Percentiles rank a stretch among this genome's conserved stretches.
Conservation (phyloP, 2,797 vertebrate species). For the Sebastes dallii region DNA sequence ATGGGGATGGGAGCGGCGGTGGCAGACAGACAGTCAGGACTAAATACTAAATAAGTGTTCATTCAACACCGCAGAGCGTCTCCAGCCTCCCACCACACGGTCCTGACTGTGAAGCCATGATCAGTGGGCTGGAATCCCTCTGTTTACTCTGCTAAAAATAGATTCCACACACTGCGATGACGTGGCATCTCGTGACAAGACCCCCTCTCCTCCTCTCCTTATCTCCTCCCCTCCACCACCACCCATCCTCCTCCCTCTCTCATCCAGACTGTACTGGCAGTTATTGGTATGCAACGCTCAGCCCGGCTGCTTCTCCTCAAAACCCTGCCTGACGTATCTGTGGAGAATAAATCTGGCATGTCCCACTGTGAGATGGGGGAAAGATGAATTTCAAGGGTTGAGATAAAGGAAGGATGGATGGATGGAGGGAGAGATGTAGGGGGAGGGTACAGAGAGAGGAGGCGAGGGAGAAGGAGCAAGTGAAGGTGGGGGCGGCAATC, state of each 20-base stretch:
- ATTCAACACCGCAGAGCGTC: slow-evolving; percentile 21
- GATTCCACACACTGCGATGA: slow-evolving; percentile 71
- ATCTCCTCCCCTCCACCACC: not conserved
- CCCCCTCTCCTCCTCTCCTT: not conserved
- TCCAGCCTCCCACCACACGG: slow-evolving; percentile 23
- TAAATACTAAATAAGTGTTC: slow-evolving; percentile 3
- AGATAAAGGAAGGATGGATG: not conserved
- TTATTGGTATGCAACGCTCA: slow-evolving; percentile 53
- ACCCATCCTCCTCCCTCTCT: not conserved
- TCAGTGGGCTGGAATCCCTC: slow-evolving; percentile 75
- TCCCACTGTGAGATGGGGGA: not conserved
- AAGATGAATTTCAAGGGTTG: not conserved
- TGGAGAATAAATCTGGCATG: not conserved
- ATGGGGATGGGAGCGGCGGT: not conserved
- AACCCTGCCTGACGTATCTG: slow-evolving; percentile 5
- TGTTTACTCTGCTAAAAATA: slow-evolving; percentile 80
- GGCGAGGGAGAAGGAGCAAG: slow-evolving; percentile 2
- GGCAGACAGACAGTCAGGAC: slow-evolving; percentile 11
- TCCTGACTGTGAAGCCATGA: slow-evolving; percentile 44
- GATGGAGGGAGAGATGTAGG: not conserved
- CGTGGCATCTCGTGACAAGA: slow-evolving; percentile 66
- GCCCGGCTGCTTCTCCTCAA: slow-evolving; percentile 18
- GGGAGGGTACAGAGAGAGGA: not conserved
- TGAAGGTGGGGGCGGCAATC: slow-evolving; percentile 61
- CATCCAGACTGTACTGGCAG: slow-evolving; percentile 6